Base-by-base conservation (phyloP, 2,797 vertebrate genomes). In the Microcaecilia unicolor region DNA sequence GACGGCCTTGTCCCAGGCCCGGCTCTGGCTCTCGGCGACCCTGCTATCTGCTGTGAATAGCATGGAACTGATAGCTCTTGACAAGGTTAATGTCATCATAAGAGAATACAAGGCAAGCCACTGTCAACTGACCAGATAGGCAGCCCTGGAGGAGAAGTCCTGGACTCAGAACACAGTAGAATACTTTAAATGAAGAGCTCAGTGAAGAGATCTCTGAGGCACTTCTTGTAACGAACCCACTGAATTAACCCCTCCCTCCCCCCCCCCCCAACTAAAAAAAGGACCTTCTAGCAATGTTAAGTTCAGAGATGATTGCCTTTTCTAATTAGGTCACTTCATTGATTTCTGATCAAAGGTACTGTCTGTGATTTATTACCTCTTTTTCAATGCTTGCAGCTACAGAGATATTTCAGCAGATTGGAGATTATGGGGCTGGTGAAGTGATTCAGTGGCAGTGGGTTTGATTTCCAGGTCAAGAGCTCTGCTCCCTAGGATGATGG, bases 131-230 rank as follows among this genome's bases (percentile, higher is more conserved):
- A 49, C 31, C 30, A 46, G 20, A 40, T 37, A 37, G 4, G 6
- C 15, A 9, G 35, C n/a, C n/a, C n/a, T n/a, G n/a, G n/a, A n/a
- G n/a, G n/a, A n/a, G n/a, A n/a, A n/a, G 35, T 26, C 3, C 18
- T n/a, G n/a, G 11, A 36, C 48, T 24, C 22, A 28, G 50, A 50
- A 41, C 44, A 49, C 46, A 29, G 30, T 51, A 51, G 50, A 48
- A 16, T 16, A 4, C 23, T 45, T 43, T 35, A 35, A 35, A 14
- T 5, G 11, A 26, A 15, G 44, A 33, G 17, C 22, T 35, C 53
- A 46, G 2, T 9, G 39, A 41, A 43, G 25, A 48, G 25, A 46
- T 44, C 13, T 24, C 13, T 24, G 8, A 34, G 22, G 15, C 14
- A 35, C 18, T 47, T 20, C 37, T 37, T 20, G 15, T 42, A 12